Base-by-base conservation (phyloP, 2,113 vertebrate genomes). In the Hippocampus abdominalis region DNA sequence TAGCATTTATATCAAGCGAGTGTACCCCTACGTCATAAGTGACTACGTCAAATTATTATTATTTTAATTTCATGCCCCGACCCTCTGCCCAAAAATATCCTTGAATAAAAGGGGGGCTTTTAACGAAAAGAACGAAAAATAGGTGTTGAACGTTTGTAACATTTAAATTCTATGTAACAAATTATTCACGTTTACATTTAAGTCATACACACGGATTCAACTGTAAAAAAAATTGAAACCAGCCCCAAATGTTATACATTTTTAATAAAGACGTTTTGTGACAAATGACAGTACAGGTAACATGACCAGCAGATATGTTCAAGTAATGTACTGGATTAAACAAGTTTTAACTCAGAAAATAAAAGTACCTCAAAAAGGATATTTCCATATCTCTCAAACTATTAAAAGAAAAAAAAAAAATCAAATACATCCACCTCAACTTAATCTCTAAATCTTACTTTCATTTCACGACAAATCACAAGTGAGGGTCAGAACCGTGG, bases 221-320 rank as follows among this genome's bases (percentile, higher is more conserved):
- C 32, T 57, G 6, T 32, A 11, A 18, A 53, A 53, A 48, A 16
- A 66, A 12, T 36, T 48, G 42, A 8, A 53, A 40, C 18, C 49
- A 68, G 63, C 57, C 71, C 3, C 16, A 68, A 69, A 18, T 20
- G 21, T 6, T 64, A 2, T 42, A 7, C 2, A 18, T 42, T 70
- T 89, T 89, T 82, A 83, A 83, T 88, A 71, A 81, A 81, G 73
- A 72, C 75, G 75, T 78, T 80, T 79, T 81, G 71, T 75, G 49
- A 81, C 81, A 74, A 69, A 77, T 79, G 69, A 79, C 48, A 81
- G 67, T 72, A 78, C 79, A 79, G 86, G 77, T 84, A 85, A 36
- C 32, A 36, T 36, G 32, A 36, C 32, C 73, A 78, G 77, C 27
- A 77, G 40, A 29, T 62, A 20, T 61, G 61, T 62, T 69, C 13